A percentile compares a stretch with the other conserved stretches of the same genome.
Evolutionary conservation across 2,797 vertebrate genomes (phyloP).

Genomic region (Thalassophryne amazonica): DNA sequence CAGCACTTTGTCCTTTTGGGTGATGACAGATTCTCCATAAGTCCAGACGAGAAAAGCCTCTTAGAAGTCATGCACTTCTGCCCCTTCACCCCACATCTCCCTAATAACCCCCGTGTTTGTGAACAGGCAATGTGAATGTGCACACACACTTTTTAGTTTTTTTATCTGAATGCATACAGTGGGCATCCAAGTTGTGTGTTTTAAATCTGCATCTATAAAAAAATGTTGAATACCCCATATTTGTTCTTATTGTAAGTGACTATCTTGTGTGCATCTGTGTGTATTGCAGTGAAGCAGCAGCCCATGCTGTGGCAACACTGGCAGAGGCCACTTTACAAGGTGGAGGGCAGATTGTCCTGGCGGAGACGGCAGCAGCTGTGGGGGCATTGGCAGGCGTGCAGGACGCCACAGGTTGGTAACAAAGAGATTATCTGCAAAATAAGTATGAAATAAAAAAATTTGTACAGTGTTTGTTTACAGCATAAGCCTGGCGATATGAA

Average conservation of each 20-base stretch:
- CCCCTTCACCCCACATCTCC: conserved; percentile 52
- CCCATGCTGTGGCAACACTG: conserved; percentile 94
- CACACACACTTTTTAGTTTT: conserved; percentile 28
- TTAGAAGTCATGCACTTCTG: conserved; percentile 59
- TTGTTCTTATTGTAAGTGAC: neutral
- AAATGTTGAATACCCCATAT: neutral
- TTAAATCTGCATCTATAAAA: neutral
- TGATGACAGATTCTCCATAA: conserved; percentile 71
- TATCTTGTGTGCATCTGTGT: conserved; percentile 14
- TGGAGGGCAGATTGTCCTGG: conserved; percentile 95
- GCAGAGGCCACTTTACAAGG: conserved; percentile 97
- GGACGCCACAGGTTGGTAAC: conserved; percentile 89
- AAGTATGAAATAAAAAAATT: neutral
- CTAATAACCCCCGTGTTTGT: conserved; percentile 52
- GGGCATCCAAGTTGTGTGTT: neutral
- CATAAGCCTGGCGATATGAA: no score
- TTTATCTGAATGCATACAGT: neutral
- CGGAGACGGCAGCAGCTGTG: conserved; percentile 94
- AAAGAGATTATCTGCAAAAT: neutral
- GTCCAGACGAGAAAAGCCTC: conserved; percentile 75
- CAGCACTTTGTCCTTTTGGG: conserved; percentile 62
- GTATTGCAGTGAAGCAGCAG: conserved; percentile 90
- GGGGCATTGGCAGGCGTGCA: conserved; percentile 95
- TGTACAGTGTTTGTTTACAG: no score
- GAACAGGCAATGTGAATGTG: conserved; percentile 12